Percentiles rank a stretch among this genome's conserved stretches.
Conservation (phyloP, 1,140 invertebrate species). For the Myzus persicae region DNA sequence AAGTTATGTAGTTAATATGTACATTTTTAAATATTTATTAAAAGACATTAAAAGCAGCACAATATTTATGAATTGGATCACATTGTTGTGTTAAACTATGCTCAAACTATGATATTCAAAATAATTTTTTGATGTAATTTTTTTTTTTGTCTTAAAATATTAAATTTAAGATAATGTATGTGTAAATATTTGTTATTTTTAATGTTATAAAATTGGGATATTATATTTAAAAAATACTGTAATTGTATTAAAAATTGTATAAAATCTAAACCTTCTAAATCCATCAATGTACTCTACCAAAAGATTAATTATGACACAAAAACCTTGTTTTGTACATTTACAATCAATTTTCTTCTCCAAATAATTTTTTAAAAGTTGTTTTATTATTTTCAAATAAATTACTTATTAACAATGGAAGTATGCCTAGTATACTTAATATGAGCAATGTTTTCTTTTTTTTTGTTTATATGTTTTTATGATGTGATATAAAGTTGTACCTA, state of each 20-base stretch:
- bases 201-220: not conserved
- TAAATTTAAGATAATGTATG: not conserved
- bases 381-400: not conserved
- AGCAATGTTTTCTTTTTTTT: not conserved
- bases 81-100: not conserved
- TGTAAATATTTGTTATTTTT: not conserved
- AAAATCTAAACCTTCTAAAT: not conserved
- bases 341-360: not conserved
- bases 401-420: not conserved
- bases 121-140: not conserved
- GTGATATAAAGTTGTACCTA: not conserved
- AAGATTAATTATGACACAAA: not conserved
- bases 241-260: not conserved
- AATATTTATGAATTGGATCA: not conserved
- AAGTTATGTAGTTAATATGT: not conserved
- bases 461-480: not conserved
- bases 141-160: not conserved
- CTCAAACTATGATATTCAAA: not conserved
- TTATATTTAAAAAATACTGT: not conserved
- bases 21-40: constrained; percentile 12
- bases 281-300: not conserved
- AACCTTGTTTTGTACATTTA: not conserved
- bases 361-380: not conserved
- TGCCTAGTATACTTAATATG: not conserved
- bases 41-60: not conserved